phyloP scores from a whole-genome alignment of 1,140 invertebrate genomes.

The Panagrolaimus sp. region DNA sequence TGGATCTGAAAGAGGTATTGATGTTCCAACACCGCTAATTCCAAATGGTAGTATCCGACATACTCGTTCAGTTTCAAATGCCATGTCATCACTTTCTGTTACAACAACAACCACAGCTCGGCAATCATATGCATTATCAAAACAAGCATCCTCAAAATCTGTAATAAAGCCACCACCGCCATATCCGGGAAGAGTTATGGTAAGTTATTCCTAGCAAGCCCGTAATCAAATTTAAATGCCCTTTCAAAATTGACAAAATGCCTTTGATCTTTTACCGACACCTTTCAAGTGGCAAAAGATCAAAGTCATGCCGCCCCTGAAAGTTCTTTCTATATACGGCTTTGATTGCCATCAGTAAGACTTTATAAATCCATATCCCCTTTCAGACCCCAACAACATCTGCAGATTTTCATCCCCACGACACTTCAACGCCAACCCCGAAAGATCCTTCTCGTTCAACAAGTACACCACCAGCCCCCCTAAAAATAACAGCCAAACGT shows the following conservation, averaged over 20 bases:
- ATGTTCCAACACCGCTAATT: constrained; percentile 10
- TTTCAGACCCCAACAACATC: constrained; percentile 10
- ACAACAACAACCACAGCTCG: not conserved
- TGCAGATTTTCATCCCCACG: not conserved
- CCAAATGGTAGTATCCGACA: not conserved
- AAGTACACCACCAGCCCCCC: not conserved
- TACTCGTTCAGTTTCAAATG: not conserved
- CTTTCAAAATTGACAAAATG: too few species aligned
- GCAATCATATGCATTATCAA: too few species aligned
- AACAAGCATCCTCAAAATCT: too few species aligned
- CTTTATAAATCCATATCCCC: too few species aligned
- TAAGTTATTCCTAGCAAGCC: not conserved
- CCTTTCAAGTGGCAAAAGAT: too few species aligned
- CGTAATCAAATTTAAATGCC: too few species aligned
- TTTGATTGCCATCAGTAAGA: too few species aligned
- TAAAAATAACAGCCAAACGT: not conserved
- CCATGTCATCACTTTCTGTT: not conserved
- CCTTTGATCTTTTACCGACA: too few species aligned
- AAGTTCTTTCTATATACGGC: too few species aligned
- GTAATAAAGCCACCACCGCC: not conserved
- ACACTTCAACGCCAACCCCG: constrained; percentile 8
- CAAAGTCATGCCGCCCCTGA: too few species aligned
- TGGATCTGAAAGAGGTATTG: constrained; percentile 19
- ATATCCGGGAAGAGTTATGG: constrained; percentile 1
- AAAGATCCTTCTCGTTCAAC: not conserved